Conservation (phyloP, 1,140 invertebrate genomes). For the Liolophura sinensis region DNA sequence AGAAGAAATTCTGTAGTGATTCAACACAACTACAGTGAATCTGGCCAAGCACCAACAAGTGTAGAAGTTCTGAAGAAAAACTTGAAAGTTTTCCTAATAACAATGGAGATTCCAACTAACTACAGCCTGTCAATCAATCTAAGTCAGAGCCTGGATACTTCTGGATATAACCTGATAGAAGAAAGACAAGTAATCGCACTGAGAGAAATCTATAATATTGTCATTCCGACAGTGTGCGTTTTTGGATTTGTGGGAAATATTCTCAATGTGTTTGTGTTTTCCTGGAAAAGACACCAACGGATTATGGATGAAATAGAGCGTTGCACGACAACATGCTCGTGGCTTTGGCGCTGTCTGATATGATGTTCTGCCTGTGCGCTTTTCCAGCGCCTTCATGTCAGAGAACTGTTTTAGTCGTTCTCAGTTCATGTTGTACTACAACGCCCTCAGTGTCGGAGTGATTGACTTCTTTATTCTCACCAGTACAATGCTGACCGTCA, state of each 20-base stretch:
- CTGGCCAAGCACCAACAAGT: too few species aligned
- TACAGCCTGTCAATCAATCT: too few species aligned
- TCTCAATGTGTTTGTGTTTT: slow-evolving; percentile 39
- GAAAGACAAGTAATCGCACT: too few species aligned
- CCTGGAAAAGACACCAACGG: slow-evolving; percentile 32
- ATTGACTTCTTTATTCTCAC: slow-evolving; percentile 48
- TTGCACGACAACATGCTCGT: slow-evolving; percentile 39
- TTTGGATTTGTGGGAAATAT: slow-evolving; percentile 48
- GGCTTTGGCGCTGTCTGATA: slow-evolving; percentile 38
- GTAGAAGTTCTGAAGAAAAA: too few species aligned
- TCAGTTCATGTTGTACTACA: slow-evolving; percentile 39
- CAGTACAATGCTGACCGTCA: slow-evolving; percentile 41
- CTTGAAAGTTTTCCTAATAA: too few species aligned
- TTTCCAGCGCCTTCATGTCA: slow-evolving; percentile 37
- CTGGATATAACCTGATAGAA: too few species aligned
- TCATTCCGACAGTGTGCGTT: slow-evolving; percentile 38
- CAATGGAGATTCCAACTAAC: too few species aligned
- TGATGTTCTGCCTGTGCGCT: slow-evolving; percentile 40
- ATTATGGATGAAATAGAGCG: slow-evolving; percentile 35
- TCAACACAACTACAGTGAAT: too few species aligned
- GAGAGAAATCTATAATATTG: slow-evolving; percentile 23
- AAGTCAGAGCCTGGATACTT: too few species aligned
- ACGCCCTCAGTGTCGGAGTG: slow-evolving; percentile 33
- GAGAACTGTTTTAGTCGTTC: slow-evolving; percentile 13
- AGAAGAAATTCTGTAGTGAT: too few species aligned